Evolutionary conservation across 2,797 vertebrate species (phyloP).

Genomic region (Pseudotriccus pelzelni): DNA sequence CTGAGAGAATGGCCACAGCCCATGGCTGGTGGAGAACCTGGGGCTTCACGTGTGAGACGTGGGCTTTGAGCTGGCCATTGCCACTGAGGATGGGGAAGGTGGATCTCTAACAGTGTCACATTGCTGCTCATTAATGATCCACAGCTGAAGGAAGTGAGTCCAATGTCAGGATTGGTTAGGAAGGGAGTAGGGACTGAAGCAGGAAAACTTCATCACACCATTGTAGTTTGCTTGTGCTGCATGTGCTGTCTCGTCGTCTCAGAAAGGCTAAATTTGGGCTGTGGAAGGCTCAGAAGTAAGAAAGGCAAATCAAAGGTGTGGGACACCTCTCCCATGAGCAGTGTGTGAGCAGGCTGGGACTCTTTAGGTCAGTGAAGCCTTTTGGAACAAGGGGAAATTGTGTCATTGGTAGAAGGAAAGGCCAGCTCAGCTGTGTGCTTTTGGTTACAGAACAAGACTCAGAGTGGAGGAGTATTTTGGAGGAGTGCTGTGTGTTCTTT

Average conservation of each 20-base stretch:
- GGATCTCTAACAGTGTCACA: background rate
- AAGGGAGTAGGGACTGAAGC: background rate
- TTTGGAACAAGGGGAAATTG: background rate
- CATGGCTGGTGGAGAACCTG: background rate
- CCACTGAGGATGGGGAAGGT: background rate
- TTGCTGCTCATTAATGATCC: background rate
- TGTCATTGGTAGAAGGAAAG: background rate
- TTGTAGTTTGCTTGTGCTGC: background rate
- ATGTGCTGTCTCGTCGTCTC: fast-evolving
- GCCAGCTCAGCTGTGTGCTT: fast-evolving
- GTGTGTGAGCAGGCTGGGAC: background rate
- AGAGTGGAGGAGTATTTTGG: background rate
- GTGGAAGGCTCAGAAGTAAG: background rate
- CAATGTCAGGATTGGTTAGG: background rate
- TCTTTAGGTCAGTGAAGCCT: fast-evolving
- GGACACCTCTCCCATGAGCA: background rate
- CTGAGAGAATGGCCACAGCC: background rate
- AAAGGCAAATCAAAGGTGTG: background rate
- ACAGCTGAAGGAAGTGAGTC: background rate
- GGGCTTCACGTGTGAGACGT: fast-evolving
- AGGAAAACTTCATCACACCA: too few relatives aligned
- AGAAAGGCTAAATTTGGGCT: background rate
- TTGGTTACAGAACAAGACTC: background rate
- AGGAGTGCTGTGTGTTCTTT: background rate
- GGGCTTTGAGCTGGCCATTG: background rate